Evolutionary conservation across 2,113 vertebrate species (phyloP).

Genomic region (Corythaeola cristata): DNA sequence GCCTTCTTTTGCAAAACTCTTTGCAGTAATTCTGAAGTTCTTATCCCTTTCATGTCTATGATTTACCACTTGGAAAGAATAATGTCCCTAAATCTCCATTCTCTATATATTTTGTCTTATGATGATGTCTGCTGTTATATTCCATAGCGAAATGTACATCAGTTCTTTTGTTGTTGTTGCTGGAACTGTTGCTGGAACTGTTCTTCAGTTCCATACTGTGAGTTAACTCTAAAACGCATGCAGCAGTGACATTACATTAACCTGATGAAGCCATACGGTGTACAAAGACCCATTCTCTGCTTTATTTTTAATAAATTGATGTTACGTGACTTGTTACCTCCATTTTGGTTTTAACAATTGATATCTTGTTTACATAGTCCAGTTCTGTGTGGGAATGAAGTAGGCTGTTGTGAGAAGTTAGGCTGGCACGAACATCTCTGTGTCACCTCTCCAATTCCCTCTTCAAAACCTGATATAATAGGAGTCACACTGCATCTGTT

Average conservation of each 20-base stretch:
- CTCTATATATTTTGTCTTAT: accelerated
- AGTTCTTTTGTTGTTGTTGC: neutral
- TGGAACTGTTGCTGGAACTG: too few species aligned
- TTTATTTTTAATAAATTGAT: neutral
- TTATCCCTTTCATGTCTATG: neutral
- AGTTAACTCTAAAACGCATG: neutral
- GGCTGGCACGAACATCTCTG: neutral
- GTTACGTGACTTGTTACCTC: neutral
- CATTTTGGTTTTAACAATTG: neutral
- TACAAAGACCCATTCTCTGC: neutral
- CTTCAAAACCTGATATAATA: neutral
- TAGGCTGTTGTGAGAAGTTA: neutral
- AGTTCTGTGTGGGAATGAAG: neutral
- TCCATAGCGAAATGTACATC: neutral
- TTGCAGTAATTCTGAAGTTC: neutral
- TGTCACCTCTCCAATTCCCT: neutral
- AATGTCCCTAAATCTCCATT: neutral
- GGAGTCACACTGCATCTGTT: neutral
- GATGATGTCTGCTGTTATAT: neutral
- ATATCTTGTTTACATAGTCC: neutral
- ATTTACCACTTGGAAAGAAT: neutral
- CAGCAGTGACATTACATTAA: neutral
- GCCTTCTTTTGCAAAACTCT: neutral
- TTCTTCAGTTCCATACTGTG: neutral
- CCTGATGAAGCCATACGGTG: neutral